A percentile compares a stretch with the other conserved stretches of the same genome.
Evolutionary conservation across 2,797 vertebrate genomes (phyloP).

Genomic region (Anolis apletophallus): DNA sequence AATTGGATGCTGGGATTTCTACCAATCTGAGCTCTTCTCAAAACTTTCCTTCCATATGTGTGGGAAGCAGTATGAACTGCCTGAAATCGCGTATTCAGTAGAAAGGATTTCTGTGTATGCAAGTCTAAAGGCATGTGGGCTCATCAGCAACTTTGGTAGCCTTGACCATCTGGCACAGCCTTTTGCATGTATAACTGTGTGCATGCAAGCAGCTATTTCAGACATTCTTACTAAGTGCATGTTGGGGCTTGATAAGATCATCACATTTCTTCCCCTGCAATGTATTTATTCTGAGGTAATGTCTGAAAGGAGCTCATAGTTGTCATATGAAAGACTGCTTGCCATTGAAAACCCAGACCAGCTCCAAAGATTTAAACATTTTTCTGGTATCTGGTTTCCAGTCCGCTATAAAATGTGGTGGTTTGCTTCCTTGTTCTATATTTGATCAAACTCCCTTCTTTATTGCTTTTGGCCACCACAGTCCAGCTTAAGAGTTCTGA

Average conservation of each 20-base stretch:
- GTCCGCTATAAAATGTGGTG: background rate
- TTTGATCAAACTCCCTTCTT: conserved; percentile 1
- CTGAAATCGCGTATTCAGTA: background rate
- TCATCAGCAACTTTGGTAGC: background rate
- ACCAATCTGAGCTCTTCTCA: background rate
- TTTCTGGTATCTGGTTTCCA: conserved; percentile 14
- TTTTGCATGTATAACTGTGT: background rate
- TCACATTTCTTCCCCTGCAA: background rate
- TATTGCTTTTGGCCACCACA: conserved; percentile 12
- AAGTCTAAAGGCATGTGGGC: background rate
- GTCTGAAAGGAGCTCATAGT: background rate
- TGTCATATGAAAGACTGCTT: conserved; percentile 8
- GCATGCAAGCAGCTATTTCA: background rate
- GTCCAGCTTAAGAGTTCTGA: background rate
- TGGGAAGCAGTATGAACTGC: background rate
- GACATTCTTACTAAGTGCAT: background rate
- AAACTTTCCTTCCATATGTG: background rate
- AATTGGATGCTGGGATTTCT: conserved; percentile 4
- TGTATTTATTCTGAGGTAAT: conserved; percentile 5
- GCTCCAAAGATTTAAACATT: conserved; percentile 8
- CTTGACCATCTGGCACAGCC: background rate
- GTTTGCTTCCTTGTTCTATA: conserved; percentile 17
- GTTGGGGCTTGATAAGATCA: background rate
- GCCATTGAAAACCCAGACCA: background rate
- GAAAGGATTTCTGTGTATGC: background rate